These are phyloP conservation scores for Antedon mediterranea DNA, from an alignment of 53 echinoderm and acorn worm genomes.

Conservation along the genomic window DNA sequence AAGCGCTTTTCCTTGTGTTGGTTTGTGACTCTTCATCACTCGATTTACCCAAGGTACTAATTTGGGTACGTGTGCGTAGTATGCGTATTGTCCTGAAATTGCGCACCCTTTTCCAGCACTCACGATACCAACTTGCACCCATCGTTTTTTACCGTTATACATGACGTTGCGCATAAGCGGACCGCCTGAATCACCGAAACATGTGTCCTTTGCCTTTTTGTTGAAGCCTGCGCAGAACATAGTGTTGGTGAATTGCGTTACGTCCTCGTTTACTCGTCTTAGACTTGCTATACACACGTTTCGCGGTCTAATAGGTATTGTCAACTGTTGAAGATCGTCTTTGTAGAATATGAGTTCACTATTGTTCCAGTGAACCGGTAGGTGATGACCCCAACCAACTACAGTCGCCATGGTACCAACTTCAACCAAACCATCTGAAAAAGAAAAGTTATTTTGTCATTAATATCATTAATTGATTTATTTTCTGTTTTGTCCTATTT, in stretches of 20 bases:
- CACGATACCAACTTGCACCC: conserved; percentile 96
- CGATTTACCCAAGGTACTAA: conserved; percentile 70
- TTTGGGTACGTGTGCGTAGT: conserved; percentile 81
- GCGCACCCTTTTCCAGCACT: conserved; percentile 97
- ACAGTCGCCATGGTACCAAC: conserved; percentile 68
- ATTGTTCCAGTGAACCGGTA: conserved; percentile 62
- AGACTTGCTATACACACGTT: conserved; percentile 48
- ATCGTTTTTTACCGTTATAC: conserved; percentile 22
- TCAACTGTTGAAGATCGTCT: conserved; percentile 57
- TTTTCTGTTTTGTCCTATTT: no score
- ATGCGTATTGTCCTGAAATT: conserved; percentile 79
- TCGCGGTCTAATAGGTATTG: conserved; percentile 66
- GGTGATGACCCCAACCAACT: conserved; percentile 83
- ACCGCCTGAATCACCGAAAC: conserved; percentile 96
- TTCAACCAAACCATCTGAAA: conserved; percentile 53
- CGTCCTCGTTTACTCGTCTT: conserved; percentile 44
- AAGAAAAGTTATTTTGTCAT: neutral
- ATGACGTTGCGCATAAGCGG: conserved; percentile 66
- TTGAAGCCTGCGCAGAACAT: conserved; percentile 95
- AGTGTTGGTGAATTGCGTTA: conserved; percentile 51
- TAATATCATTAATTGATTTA: no score
- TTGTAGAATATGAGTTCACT: conserved; percentile 48
- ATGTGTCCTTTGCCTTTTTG: conserved; percentile 60
- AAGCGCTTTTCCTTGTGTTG: conserved; percentile 27
- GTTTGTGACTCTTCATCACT: conserved; percentile 56